Evolutionary conservation across 1,140 invertebrate genomes (phyloP).

Genomic region (Ceratina australensis): DNA sequence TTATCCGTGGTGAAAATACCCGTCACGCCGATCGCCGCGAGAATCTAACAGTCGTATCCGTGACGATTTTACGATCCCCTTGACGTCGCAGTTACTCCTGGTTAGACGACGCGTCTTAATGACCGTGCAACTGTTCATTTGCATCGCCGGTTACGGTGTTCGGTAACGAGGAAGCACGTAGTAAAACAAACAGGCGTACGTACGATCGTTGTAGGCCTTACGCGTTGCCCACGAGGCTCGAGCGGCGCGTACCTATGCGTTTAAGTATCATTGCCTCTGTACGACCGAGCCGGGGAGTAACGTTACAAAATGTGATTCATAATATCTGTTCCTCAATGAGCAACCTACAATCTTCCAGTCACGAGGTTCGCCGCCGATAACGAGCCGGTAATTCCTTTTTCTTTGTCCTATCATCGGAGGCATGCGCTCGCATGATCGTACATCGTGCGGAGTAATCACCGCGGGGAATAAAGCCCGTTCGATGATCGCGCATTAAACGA

Average conservation of each 20-base stretch:
- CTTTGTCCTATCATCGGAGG: too few species aligned
- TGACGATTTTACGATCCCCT: conserved; percentile 45
- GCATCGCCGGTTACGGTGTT: conserved; percentile 22
- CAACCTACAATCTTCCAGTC: conserved; percentile 16
- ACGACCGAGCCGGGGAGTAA: background rate
- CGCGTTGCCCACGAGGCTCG: too few species aligned
- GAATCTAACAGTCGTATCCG: conserved; percentile 7
- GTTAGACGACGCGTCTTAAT: conserved; percentile 45
- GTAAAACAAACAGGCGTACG: conserved; percentile 32
- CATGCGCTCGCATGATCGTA: background rate
- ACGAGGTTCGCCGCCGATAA: background rate
- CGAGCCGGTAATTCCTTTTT: background rate
- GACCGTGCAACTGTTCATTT: conserved; percentile 49
- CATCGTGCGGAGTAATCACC: background rate
- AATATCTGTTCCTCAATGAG: background rate
- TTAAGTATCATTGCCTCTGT: too few species aligned
- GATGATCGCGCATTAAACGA: conserved; percentile 13
- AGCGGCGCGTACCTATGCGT: background rate
- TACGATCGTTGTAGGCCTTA: conserved; percentile 3
- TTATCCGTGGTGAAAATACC: background rate
- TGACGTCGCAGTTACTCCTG: conserved; percentile 46
- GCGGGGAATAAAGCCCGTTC: background rate
- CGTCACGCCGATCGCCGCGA: background rate
- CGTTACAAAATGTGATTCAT: conserved; percentile 8
- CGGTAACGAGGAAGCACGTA: conserved; percentile 37